phyloP scores from a whole-genome alignment of 2,113 vertebrate species.

The Sardina pilchardus region DNA sequence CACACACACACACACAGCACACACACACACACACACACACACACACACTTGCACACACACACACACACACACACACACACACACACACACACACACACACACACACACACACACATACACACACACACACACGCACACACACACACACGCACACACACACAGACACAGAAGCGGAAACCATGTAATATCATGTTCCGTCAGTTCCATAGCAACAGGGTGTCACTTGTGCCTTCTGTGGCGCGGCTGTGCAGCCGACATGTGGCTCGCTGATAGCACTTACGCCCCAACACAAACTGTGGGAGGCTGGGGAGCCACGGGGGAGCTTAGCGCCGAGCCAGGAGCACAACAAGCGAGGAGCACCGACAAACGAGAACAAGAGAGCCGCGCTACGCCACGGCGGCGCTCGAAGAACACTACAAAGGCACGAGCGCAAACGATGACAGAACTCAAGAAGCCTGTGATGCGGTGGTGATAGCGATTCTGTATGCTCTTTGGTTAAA shows the following conservation, averaged over 20 bases:
- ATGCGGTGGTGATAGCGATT: neutral
- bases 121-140: neutral
- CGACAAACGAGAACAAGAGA: neutral
- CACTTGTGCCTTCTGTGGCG: neutral
- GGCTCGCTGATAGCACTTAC: constrained; percentile 45
- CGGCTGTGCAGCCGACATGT: constrained; percentile 38
- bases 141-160: neutral
- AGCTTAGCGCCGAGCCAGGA: neutral
- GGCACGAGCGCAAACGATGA: neutral
- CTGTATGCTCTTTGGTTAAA: neutral
- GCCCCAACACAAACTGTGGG: constrained; percentile 40
- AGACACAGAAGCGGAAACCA: too few relatives aligned
- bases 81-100: neutral
- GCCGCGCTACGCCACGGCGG: neutral
- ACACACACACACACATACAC: neutral
- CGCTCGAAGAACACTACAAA: neutral
- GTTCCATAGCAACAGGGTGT: constrained; percentile 3
- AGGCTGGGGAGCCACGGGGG: neutral
- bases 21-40: neutral
- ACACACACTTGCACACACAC: neutral
- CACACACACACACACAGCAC: neutral
- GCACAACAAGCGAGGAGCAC: neutral
- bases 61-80: neutral
- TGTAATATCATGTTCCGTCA: neutral
- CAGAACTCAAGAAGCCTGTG: neutral